Percentiles rank a stretch among this genome's conserved stretches.
Evolutionary conservation across 2,888 invertebrate genomes (phyloP).

Genomic region (Ochropleura plecta): DNA sequence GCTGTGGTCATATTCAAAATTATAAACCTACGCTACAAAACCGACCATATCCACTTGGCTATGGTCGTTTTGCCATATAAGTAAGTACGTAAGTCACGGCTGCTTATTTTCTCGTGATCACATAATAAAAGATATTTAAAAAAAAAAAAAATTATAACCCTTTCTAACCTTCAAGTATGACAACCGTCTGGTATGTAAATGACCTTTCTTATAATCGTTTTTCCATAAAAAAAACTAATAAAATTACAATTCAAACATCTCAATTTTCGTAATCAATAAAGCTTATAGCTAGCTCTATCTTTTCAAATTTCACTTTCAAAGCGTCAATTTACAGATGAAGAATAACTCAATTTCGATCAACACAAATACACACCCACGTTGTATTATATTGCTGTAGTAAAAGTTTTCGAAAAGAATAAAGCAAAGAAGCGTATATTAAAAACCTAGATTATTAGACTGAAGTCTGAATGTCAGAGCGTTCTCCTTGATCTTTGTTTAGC

Average conservation of each 20-base stretch:
- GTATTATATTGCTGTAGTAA: neutral
- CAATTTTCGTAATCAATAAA: neutral
- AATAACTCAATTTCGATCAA: slow-evolving; percentile 9
- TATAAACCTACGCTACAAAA: neutral
- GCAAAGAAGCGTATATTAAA: neutral
- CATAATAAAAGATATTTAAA: too few relatives aligned
- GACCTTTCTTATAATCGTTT: neutral
- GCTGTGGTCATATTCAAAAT: neutral
- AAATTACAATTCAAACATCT: neutral
- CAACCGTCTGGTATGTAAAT: neutral
- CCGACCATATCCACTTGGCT: too few relatives aligned
- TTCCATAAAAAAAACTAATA: neutral
- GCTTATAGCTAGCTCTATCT: neutral
- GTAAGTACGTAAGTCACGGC: too few relatives aligned
- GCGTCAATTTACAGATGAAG: slow-evolving; percentile 2
- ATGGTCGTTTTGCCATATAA: too few relatives aligned
- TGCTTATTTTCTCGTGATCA: neutral
- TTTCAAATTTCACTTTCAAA: neutral
- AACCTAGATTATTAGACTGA: neutral
- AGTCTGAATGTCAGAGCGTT: slow-evolving; percentile 49
- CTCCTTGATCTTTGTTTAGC: slow-evolving; percentile 24
- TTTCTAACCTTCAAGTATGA: too few relatives aligned
- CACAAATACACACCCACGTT: slow-evolving; percentile 5
- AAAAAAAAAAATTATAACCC: too few relatives aligned
- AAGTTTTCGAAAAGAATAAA: slow-evolving; percentile 2